Evolutionary conservation across 2,113 vertebrate species (phyloP).

Genomic region (Spheniscus mendiculus): DNA sequence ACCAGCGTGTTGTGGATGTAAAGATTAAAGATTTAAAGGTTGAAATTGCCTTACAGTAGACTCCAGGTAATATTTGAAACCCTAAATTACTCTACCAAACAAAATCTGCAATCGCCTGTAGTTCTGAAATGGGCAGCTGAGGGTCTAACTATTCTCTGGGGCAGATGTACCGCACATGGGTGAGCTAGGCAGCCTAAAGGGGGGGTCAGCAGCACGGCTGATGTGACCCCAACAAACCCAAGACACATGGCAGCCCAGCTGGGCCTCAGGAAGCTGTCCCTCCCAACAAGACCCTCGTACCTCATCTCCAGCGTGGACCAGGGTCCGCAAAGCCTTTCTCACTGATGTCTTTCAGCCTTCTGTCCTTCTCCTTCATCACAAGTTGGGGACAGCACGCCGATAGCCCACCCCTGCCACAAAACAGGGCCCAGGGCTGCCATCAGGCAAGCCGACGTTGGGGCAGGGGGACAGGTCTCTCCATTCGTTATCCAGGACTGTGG

Average conservation of each 20-base stretch:
- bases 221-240: background rate
- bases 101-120: background rate
- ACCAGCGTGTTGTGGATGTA: background rate
- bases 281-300: fast-evolving
- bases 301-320: background rate
- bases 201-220: background rate
- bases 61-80: too few relatives aligned
- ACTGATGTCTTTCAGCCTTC: background rate
- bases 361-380: background rate
- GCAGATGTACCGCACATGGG: fast-evolving
- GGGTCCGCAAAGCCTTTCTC: background rate
- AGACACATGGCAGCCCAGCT: background rate
- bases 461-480: background rate
- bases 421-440: background rate
- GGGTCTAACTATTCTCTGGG: background rate
- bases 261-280: background rate
- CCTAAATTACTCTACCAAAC: background rate
- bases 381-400: fast-evolving
- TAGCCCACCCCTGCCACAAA: background rate
- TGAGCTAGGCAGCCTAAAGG: background rate
- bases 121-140: background rate
- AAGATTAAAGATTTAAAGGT: too few relatives aligned
- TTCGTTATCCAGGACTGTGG: background rate
- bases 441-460: fast-evolving
- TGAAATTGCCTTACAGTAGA: too few relatives aligned